phyloP scores from a whole-genome alignment of 2,797 vertebrate genomes.

The Micropoecilia bifurca region DNA sequence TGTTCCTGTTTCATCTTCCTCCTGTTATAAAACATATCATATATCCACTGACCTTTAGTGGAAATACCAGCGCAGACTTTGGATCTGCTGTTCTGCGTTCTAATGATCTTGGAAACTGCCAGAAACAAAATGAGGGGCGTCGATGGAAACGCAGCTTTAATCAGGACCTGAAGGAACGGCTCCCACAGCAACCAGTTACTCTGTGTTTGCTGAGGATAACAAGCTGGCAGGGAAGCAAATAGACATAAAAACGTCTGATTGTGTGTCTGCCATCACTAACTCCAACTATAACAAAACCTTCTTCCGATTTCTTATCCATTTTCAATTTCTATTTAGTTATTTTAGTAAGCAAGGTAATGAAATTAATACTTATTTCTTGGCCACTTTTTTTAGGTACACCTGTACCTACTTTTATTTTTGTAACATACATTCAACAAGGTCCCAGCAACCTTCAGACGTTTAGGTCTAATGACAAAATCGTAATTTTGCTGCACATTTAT shows the following conservation, averaged over 20 bases:
- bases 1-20: conserved; percentile 50
- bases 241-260: conserved; percentile 14
- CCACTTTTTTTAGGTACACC: background rate
- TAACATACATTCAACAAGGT: background rate
- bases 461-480: background rate
- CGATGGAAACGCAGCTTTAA: conserved; percentile 49
- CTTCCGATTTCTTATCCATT: background rate
- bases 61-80: conserved; percentile 63
- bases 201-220: conserved; percentile 44
- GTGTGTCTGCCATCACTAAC: background rate
- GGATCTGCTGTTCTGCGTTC: conserved; percentile 50
- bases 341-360: background rate
- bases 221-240: conserved; percentile 17
- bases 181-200: conserved; percentile 67
- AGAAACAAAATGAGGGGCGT: conserved; percentile 55
- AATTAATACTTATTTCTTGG: background rate
- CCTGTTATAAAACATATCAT: conserved; percentile 55
- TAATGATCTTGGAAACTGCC: conserved; percentile 60
- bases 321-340: background rate
- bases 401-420: background rate
- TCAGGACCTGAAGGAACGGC: conserved; percentile 45
- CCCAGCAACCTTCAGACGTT: background rate
- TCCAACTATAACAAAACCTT: background rate
- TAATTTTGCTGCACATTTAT: background rate
- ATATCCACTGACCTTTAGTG: conserved; percentile 66